Evolutionary conservation across 2,888 invertebrate species (phyloP).

Genomic region (Trachelus tabidus): DNA sequence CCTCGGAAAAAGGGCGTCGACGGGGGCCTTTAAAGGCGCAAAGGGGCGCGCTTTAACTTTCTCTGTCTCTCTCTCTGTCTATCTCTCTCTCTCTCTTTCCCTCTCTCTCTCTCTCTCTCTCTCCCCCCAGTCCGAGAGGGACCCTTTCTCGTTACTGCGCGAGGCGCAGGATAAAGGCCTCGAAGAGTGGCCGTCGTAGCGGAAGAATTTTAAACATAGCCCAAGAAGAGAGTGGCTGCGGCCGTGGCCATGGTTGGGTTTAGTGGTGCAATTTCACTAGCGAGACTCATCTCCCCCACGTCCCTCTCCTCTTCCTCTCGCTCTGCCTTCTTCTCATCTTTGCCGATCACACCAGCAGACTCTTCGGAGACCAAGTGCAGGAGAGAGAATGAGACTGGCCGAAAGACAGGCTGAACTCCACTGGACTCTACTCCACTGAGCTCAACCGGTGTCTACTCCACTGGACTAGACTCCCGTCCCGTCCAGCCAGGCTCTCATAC

Average conservation of each 20-base stretch:
- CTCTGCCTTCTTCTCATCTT: constrained; percentile 18
- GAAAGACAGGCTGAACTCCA: too few species aligned
- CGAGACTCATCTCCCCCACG: constrained; percentile 21
- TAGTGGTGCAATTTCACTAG: constrained; percentile 44
- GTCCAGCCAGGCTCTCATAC: constrained; percentile 18
- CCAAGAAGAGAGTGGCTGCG: constrained; percentile 11
- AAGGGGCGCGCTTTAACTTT: background rate
- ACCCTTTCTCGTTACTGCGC: too few species aligned
- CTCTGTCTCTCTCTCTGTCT: background rate
- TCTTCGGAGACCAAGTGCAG: background rate
- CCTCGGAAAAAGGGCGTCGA: constrained; percentile 2
- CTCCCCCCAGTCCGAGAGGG: background rate
- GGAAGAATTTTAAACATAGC: constrained; percentile 22
- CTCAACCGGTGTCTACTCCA: too few species aligned
- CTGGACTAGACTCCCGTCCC: constrained; percentile 8
- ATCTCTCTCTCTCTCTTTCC: background rate
- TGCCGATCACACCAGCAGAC: constrained; percentile 7
- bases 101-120: background rate
- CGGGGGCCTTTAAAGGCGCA: constrained; percentile 4
- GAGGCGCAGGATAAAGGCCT: background rate
- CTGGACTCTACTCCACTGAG: too few species aligned
- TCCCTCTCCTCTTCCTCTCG: constrained; percentile 18
- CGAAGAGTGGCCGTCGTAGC: constrained; percentile 5
- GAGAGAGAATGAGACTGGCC: too few species aligned
- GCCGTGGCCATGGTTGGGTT: constrained; percentile 29